Evolutionary conservation across 1,140 invertebrate species (phyloP), one percentile per base, ranked within the genome.

Genomic region (Frieseomelitta varia): DNA sequence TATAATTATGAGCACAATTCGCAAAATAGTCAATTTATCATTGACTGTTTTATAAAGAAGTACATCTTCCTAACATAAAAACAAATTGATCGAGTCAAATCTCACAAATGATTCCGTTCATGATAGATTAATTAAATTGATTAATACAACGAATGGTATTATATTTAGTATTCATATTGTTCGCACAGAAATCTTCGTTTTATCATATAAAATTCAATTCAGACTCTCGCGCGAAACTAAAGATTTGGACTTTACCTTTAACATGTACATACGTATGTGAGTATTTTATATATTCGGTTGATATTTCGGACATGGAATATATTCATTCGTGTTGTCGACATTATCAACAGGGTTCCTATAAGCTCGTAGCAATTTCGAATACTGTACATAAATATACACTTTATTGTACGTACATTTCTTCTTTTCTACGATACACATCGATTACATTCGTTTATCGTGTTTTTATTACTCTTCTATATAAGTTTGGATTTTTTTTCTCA

Each of bases 311-410:
- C 83, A 74, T 79, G 39, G 78, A 84, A 74, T 84, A 73, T 72
- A 79, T 58, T 55, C 68, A 75, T 68, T 79, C 77, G 55, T 84
- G 73, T 88, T 72, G 24, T 82, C 84, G 77, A 86, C 67, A 51
- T 88, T 88, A 88, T 85, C 87, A 88, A 85, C 87, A 85, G 87
- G 87, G 87, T 88, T 88, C 87, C 87, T 88, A 88, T 85, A 88
- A 88, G 53, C 87, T 77, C 68, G 85, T 88, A 88, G 65, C 56
- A 78, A 85, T 85, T 63, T 82, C 85, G 56, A 88, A 88, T 56
- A 79, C 24, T 88, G 76, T 88, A 88, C 72, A 88, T 84, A 84
- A 63, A 67, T 58, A 82, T 79, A 83, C 75, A 56, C 69, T 78
- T 58, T 71, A 84, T 71, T 84, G 65, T 79, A 84, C 81, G 55